These are phyloP conservation scores for Drosophila kikkawai DNA, from an alignment of 1,140 invertebrate species.

Conservation along the genomic window DNA sequence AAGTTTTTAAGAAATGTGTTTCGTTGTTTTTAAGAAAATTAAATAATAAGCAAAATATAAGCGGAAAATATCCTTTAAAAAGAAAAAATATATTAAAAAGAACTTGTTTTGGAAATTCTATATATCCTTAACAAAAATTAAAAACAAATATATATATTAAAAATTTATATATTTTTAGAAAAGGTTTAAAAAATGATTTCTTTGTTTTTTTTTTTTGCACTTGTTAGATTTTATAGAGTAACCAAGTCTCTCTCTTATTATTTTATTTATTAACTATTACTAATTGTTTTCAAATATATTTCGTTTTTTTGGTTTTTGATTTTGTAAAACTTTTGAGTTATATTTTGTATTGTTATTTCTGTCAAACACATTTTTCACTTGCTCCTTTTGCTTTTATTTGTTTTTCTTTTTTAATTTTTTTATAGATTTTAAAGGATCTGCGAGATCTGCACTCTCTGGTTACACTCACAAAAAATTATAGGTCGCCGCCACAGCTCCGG, in stretches of 20 bases:
- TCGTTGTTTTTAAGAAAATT: background rate
- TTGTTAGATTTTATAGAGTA: background rate
- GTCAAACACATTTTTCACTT: background rate
- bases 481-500: background rate
- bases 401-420: background rate
- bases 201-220: background rate
- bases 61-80: no score
- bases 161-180: no score
- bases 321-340: background rate
- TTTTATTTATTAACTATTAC: background rate
- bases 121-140: background rate
- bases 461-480: constrained; percentile 17
- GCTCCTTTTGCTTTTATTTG: background rate
- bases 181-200: no score
- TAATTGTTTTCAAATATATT: background rate
- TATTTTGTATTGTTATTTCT: background rate
- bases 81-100: no score
- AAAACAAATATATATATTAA: background rate
- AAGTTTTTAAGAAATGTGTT: background rate
- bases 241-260: background rate
- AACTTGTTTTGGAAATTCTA: background rate
- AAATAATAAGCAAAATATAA: background rate
- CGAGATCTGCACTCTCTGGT: background rate
- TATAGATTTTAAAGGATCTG: background rate
- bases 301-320: background rate